phyloP scores from a whole-genome alignment of 2,113 vertebrate species.

The Brachyhypopomus occidentalis region DNA sequence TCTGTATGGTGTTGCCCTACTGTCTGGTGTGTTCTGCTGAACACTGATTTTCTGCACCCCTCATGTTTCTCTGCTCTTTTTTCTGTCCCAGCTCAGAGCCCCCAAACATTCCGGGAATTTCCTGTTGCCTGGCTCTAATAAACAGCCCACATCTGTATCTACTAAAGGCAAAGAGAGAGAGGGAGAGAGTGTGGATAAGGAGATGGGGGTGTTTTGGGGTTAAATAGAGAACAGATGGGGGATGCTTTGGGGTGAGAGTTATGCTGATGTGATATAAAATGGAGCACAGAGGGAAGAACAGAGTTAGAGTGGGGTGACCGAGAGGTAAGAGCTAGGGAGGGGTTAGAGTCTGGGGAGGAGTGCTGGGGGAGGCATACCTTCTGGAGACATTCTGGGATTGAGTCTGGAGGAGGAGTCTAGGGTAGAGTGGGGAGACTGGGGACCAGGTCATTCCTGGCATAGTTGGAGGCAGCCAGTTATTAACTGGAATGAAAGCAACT shows the following conservation, averaged over 20 bases:
- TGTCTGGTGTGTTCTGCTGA: conserved; percentile 10
- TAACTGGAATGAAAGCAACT: not conserved
- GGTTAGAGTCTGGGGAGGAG: not conserved
- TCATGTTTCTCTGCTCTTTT: conserved; percentile 47
- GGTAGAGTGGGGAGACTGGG: not conserved
- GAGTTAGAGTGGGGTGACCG: conserved; percentile 24
- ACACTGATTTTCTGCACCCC: conserved; percentile 32
- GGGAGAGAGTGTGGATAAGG: conserved; percentile 49
- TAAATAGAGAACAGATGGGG: conserved; percentile 76
- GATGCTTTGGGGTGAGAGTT: conserved; percentile 59
- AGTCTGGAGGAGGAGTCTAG: no score
- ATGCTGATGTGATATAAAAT: conserved; percentile 23
- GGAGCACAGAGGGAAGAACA: not conserved
- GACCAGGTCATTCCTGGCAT: conserved; percentile 37
- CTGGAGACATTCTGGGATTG: no score
- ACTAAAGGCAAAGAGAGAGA: conserved; percentile 60
- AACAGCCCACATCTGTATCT: conserved; percentile 78
- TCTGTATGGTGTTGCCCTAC: not conserved
- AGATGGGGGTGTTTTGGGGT: conserved; percentile 1
- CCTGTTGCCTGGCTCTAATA: conserved; percentile 79
- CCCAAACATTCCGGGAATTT: conserved; percentile 79
- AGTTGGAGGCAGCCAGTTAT: conserved; percentile 15
- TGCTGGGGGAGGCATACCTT: not conserved
- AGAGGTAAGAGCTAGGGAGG: not conserved
- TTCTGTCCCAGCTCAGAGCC: conserved; percentile 58